Evolutionary conservation across 2,888 invertebrate species (phyloP), one percentile per base, ranked within the genome.

Genomic region (Pseudanteris insignis): DNA sequence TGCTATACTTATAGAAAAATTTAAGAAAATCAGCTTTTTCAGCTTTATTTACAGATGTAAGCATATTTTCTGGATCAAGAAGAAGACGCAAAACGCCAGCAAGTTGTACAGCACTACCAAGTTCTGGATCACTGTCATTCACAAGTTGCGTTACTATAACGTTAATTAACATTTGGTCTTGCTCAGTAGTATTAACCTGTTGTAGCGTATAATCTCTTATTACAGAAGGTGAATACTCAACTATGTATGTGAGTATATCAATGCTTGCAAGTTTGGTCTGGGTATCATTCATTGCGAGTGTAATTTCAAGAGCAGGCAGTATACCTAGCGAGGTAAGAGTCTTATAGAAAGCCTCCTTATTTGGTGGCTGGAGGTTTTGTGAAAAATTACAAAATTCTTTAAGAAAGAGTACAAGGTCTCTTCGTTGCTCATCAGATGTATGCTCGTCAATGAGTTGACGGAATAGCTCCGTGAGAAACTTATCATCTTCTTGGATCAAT

Each of bases 311-410:
- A 2, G 94, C 94, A 67, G 92, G 89, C 73, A 95, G 83, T 74
- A 96, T 90, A 60, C 94, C 94, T 78, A 95, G 84, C 70, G 90
- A 88, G 57, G 94, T 92, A 72, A 96, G 84, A 30, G 94, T 93
- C 84, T 96, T 97, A 83, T 97, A 98, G 84, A 99, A 99, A 29
- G 90, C 89, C 81, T 99, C 99, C 81, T 97, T 94, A 70, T 94
- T 95, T 78, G 93, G 94, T 10, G 96, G 94, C 81, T 99, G 99
- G 67, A 99, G 84, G 79, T 96, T 96, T 84, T 98, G 97, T 69
- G 98, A 96, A 85, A 97, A 97, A 81, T 94, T 95, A 84, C 98
- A 98, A 83, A 97, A 97, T 82, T 99, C 99, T 81, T 97, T 98
- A 69, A 99, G 86, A 85, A 99, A 99, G 74, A 96, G 84, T 67